These are phyloP conservation scores for Galaxias olidus DNA, from an alignment of 2,797 vertebrate species.

Conservation along the genomic window DNA sequence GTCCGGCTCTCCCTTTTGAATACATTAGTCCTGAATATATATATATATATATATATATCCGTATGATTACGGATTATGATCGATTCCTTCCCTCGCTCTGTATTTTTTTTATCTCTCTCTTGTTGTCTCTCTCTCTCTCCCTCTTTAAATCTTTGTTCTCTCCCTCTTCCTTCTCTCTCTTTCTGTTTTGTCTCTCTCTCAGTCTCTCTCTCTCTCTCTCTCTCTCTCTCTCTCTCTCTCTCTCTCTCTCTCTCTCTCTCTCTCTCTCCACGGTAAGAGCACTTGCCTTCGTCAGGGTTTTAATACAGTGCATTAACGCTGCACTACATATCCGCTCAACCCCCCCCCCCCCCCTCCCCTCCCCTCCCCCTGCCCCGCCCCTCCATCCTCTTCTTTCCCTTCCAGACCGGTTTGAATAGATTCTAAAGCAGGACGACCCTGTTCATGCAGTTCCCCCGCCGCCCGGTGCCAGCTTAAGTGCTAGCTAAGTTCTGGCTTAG, in stretches of 20 bases:
- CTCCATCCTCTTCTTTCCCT: constrained; percentile 31
- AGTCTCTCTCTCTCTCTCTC: not conserved
- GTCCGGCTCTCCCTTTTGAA: constrained; percentile 5
- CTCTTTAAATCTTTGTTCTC: not conserved
- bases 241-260: constrained; percentile 8
- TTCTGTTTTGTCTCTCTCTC: not conserved
- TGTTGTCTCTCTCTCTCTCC: constrained; percentile 1
- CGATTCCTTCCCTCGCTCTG: constrained; percentile 1
- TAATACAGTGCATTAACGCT: constrained; percentile 52
- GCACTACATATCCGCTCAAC: constrained; percentile 46
- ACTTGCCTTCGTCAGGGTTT: constrained; percentile 39
- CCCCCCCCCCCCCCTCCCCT: constrained; percentile 24
- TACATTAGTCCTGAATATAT: not conserved
- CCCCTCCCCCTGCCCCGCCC: constrained; percentile 36
- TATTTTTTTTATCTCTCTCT: not conserved
- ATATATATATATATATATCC: no score
- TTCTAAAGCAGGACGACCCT: constrained; percentile 44
- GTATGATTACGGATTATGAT: no score
- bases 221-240: not conserved
- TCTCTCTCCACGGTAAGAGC: constrained; percentile 11
- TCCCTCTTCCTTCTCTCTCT: not conserved
- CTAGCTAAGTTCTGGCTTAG: no score
- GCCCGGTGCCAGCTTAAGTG: no score
- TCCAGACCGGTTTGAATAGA: constrained; percentile 49
- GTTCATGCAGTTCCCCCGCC: no score